Percentiles rank a stretch among this genome's conserved stretches.
Conservation (phyloP, 2,797 vertebrate species). For the Streptopelia turtur region DNA sequence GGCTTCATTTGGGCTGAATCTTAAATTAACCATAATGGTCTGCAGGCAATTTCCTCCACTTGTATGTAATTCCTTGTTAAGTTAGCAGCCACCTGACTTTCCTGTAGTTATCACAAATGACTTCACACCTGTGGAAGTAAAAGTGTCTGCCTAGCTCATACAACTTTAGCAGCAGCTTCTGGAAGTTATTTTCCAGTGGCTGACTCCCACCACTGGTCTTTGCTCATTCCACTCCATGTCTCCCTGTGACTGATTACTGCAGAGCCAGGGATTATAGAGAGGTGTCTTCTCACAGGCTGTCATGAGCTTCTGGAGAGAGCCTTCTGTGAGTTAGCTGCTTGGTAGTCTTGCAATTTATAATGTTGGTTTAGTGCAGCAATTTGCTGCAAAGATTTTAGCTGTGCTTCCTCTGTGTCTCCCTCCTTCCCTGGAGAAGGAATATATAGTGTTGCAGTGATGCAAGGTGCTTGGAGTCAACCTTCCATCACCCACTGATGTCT, state of each 20-base stretch:
- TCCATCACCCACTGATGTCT: neutral
- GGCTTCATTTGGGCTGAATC: neutral
- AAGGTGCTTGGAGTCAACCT: neutral
- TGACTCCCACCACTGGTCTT: neutral
- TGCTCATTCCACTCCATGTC: neutral
- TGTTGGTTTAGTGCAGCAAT: neutral
- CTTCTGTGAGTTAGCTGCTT: neutral
- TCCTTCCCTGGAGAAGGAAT: neutral
- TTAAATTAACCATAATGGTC: neutral
- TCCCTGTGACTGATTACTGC: neutral
- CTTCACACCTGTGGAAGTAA: neutral
- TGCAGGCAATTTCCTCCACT: neutral
- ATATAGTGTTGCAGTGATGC: neutral
- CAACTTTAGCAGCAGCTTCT: neutral
- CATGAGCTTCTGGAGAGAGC: neutral
- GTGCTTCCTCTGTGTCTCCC: neutral
- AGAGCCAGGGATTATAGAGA: neutral
- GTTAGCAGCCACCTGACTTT: neutral
- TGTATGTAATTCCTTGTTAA: neutral
- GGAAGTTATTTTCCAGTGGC: neutral
- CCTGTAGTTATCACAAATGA: neutral
- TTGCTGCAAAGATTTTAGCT: neutral
- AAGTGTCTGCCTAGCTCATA: neutral
- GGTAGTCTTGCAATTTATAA: neutral
- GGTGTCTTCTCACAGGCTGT: neutral